A percentile compares a stretch with the other conserved stretches of the same genome.
Conservation (phyloP, 2,888 invertebrate species). For the Dinocampus coccinellae region DNA sequence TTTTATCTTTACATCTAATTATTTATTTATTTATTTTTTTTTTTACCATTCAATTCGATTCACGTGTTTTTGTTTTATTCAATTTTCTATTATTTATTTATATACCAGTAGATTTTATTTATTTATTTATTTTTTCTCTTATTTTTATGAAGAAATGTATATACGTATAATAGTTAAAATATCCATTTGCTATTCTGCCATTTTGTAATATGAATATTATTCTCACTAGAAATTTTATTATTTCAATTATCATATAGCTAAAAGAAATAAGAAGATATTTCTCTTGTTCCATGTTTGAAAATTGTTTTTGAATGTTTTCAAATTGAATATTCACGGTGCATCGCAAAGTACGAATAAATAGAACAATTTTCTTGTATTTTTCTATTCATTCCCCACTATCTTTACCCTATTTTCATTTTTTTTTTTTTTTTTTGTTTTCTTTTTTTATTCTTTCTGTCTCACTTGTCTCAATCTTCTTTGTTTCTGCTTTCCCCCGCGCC, state of each 20-base stretch:
- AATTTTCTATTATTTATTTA: background rate
- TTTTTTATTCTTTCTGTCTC: too few relatives aligned
- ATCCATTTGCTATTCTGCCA: constrained; percentile 3
- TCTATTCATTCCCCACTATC: background rate
- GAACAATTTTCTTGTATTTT: constrained; percentile 1
- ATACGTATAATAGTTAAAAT: background rate
- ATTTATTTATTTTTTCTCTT: background rate
- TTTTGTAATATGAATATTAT: constrained; percentile 10
- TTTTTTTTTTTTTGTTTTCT: background rate
- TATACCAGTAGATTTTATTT: background rate
- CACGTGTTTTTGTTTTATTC: too few relatives aligned
- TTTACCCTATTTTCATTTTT: background rate
- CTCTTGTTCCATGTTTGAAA: background rate
- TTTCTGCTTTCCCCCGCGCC: too few relatives aligned
- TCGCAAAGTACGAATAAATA: constrained; percentile 7
- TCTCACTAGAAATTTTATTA: constrained; percentile 7
- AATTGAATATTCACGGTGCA: constrained; percentile 34
- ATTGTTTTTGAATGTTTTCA: constrained; percentile 20
- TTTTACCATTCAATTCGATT: too few relatives aligned
- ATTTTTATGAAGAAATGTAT: background rate
- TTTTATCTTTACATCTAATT: background rate
- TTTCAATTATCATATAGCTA: constrained; percentile 27
- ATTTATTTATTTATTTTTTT: too few relatives aligned
- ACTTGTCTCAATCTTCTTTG: too few relatives aligned
- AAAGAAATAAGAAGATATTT: constrained; percentile 9